Base-by-base conservation (phyloP, 1,140 invertebrate species). In the Pogonomyrmex californicus region DNA sequence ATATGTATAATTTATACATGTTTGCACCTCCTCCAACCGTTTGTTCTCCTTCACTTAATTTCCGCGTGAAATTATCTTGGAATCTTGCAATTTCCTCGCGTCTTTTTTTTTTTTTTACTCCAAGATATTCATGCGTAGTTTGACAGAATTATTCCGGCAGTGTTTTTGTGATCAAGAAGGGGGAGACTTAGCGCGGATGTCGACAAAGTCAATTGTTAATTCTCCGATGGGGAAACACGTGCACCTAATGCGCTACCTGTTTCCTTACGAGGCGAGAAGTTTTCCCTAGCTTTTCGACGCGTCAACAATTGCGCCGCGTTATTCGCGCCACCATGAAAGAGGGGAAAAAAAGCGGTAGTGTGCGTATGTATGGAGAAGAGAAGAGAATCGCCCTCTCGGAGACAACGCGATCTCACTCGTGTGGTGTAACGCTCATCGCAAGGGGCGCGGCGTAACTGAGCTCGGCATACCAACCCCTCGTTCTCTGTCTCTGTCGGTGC, bases 361-460 rank as follows among this genome's bases (percentile, higher is more conserved):
- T 2, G 23, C 23, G 23, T 23, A 23, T 23, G 23, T 23, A 23
- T 23, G 23, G 2, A 44, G 54, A 60, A 58, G 41, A 60, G 4
- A 0, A 47, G 30, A 47, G 41, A n/a, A 75, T 83, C 66, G 44
- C 49, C 33, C 23, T 60, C 30, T 58, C 70, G 33, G 71, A 70
- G 76, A 78, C 60, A 73, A 83, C 86, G 88, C 88, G 56, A 77
- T 78, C 89, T 86, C 87, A 86, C 89, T 87, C 44, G 77, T 62
- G 73, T 88, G 86, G 91, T 90, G 90, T 89, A 93, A 93, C 94
- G 94, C 94, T 92, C 92, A 87, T 94, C 93, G 92, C 93, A 92
- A 95, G 94, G 94, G 94, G 93, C 93, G 94, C 94, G 94, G 94
- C 94, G 94, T 93, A 93, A 95, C 94, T 95, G 94, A 94, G 85